Conservation (phyloP, 2,113 vertebrate species). For the Rhineura floridana region DNA sequence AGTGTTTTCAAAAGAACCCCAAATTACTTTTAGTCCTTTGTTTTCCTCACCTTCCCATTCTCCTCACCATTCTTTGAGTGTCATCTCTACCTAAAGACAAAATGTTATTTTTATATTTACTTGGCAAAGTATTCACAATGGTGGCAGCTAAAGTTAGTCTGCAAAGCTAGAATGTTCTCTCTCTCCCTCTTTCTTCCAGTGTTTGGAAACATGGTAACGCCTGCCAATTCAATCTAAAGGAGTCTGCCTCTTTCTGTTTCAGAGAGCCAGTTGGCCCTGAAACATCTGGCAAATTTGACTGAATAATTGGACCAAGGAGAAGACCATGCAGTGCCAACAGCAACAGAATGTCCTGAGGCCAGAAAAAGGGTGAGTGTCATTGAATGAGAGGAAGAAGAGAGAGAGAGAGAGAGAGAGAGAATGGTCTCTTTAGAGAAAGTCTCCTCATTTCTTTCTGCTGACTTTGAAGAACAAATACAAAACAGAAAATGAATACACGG, state of each 20-base stretch:
- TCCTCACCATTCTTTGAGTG: slow-evolving; percentile 21
- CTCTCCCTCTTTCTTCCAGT: slow-evolving; percentile 55
- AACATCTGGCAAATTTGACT: slow-evolving; percentile 24
- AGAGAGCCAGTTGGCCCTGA: slow-evolving; percentile 27
- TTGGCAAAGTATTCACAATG: slow-evolving; percentile 47
- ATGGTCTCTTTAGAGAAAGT: background rate
- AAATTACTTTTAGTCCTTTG: background rate
- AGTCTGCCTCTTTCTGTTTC: background rate
- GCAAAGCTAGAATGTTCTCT: slow-evolving; percentile 65
- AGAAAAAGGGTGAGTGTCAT: background rate
- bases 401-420: background rate
- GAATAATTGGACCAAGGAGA: slow-evolving; percentile 23
- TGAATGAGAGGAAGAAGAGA: background rate
- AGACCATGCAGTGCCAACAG: slow-evolving; percentile 7
- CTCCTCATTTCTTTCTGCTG: background rate
- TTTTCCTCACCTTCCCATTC: slow-evolving; percentile 16
- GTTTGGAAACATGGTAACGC: slow-evolving; percentile 70
- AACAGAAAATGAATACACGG: background rate
- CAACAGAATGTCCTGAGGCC: slow-evolving; percentile 8
- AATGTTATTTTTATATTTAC: slow-evolving; percentile 51
- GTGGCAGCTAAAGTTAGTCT: slow-evolving; percentile 57
- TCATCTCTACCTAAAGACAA: slow-evolving; percentile 52
- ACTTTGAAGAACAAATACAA: background rate
- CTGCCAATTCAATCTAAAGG: slow-evolving; percentile 61
- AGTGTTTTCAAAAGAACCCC: slow-evolving; percentile 27